These are phyloP conservation scores for Noctuana brunneofusca DNA, from an alignment of 2,888 invertebrate species.

Conservation along the genomic window DNA sequence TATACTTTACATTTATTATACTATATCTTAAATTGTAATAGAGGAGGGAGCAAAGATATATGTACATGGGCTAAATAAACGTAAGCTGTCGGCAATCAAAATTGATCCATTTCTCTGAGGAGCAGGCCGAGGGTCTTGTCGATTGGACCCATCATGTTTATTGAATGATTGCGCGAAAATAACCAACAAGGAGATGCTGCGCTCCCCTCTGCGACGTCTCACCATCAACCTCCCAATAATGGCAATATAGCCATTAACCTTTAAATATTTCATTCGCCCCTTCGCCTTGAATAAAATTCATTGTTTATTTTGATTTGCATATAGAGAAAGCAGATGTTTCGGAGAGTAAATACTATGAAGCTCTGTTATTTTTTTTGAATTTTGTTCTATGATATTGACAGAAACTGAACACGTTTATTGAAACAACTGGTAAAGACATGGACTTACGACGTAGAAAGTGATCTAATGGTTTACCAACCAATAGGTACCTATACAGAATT, in stretches of 20 bases:
- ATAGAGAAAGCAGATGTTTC: constrained; percentile 36
- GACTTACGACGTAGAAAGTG: constrained; percentile 1
- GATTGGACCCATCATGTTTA: constrained; percentile 78
- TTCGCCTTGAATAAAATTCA: constrained; percentile 38
- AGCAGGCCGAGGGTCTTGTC: constrained; percentile 73
- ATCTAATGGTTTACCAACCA: constrained; percentile 8
- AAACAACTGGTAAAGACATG: constrained; percentile 13
- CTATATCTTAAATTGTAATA: constrained; percentile 14
- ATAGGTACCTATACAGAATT: neutral
- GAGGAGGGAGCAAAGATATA: constrained; percentile 6
- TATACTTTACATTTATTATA: neutral
- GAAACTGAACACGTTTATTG: neutral
- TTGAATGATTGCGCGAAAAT: constrained; percentile 82
- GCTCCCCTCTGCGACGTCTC: constrained; percentile 63
- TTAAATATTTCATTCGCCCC: constrained; percentile 51
- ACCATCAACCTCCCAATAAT: constrained; percentile 61
- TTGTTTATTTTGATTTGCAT: constrained; percentile 37
- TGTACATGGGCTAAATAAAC: constrained; percentile 27
- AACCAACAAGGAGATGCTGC: constrained; percentile 61
- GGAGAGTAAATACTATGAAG: constrained; percentile 2
- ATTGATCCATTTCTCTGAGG: constrained; percentile 74
- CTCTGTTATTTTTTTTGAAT: neutral
- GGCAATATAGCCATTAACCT: constrained; percentile 66
- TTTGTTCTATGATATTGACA: neutral
- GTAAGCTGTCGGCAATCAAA: constrained; percentile 42